Evolutionary conservation across 2,888 invertebrate species (phyloP), one percentile per base, ranked within the genome.

Genomic region (Acanthosepion lycidas): DNA sequence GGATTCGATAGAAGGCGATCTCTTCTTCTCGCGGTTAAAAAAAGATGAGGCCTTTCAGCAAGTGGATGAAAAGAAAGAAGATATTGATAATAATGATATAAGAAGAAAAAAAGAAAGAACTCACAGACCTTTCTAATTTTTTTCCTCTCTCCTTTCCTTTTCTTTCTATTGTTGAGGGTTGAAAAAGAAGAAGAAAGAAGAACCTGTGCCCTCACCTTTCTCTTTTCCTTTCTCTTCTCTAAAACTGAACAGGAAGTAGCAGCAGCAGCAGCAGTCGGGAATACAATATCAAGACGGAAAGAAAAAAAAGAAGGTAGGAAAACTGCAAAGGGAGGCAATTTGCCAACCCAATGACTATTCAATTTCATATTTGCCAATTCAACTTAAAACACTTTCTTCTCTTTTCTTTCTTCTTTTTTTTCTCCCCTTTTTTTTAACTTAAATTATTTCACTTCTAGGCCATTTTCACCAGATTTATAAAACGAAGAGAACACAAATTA

Each of bases 81-180:
- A n/a, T 78, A n/a, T 78, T 18, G 78, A 33, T 33, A n/a, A 33
- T 78, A 78, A 78, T 78, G 12, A n/a, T 78, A 78, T 15, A 15
- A 78, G 15, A n/a, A n/a, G 15, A n/a, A n/a, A 78, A 78, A 78
- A 33, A 5, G 20, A 78, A n/a, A 78, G 12, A 78, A 78, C n/a
- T n/a, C n/a, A 78, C 78, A 78, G 78, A 78, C 78, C 78, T 78
- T 78, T 78, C 78, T 78, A 15, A n/a, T 78, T 78, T 33, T 33
- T 78, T 33, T 78, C n/a, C 33, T 15, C 78, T n/a, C 78, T 33
- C 33, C 33, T 78, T 78, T 33, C 78, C 33, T 78, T 78, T 33
- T 78, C 78, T 78, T 78, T 78, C 78, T 78, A 78, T 78, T 78
- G 78, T 78, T 78, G 78, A 33, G n/a, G 78, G 78, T n/a, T n/a